A percentile compares a stretch with the other conserved stretches of the same genome.
phyloP scores from a whole-genome alignment of 37 sponge, comb jelly and placozoan genomes.

The Chondrosia reniformis region DNA sequence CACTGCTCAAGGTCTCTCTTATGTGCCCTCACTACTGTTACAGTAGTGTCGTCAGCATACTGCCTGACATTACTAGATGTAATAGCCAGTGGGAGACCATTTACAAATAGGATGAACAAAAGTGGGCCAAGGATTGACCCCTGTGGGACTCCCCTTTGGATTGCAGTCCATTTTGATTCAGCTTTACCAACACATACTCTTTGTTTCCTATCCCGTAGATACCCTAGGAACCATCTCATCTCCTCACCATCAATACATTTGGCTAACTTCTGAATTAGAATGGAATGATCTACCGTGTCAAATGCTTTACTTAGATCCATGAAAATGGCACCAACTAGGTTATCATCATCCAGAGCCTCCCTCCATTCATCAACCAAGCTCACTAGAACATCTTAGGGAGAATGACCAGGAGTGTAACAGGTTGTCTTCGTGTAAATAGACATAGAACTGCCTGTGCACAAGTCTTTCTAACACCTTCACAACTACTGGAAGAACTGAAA shows the following conservation, averaged over 20 bases:
- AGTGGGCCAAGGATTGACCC: constrained; percentile 10
- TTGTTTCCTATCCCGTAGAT: not conserved
- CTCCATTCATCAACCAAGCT: constrained; percentile 28
- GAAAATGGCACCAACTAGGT: constrained; percentile 12
- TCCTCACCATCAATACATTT: not conserved
- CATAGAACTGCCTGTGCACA: constrained; percentile 22
- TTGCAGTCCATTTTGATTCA: not conserved
- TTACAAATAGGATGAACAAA: not conserved
- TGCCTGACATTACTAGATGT: not conserved
- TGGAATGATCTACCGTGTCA: constrained; percentile 28
- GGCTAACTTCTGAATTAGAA: constrained; percentile 11
- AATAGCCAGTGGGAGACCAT: not conserved
- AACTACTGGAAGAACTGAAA: constrained; percentile 32
- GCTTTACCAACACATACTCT: not conserved
- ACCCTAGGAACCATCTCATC: constrained; percentile 17
- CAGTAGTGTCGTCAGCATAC: not conserved
- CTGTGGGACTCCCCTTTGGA: not conserved
- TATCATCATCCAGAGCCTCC: constrained; percentile 20
- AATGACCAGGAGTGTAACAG: constrained; percentile 7
- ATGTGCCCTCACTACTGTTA: not conserved
- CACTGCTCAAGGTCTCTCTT: not conserved
- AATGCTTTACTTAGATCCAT: constrained; percentile 35
- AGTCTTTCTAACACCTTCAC: constrained; percentile 24
- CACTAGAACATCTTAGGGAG: not conserved
- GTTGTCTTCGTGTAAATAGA: not conserved